A percentile compares a stretch with the other conserved stretches of the same genome.
Evolutionary conservation across 2,113 vertebrate species (phyloP).

Genomic region (Heterochromis multidens): DNA sequence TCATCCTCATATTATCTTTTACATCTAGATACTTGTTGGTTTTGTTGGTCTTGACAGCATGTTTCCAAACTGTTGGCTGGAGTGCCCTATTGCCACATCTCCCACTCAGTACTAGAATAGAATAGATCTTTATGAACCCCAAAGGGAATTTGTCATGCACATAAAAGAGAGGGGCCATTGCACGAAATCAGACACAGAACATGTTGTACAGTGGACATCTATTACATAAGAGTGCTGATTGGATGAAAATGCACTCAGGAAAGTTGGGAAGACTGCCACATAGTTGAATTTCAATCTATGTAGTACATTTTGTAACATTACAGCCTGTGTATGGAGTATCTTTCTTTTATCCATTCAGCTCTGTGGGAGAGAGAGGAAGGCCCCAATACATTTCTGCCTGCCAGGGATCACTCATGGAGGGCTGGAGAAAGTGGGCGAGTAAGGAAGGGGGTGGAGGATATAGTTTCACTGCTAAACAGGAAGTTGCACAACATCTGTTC

Average conservation of each 20-base stretch:
- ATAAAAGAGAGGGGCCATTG: slow-evolving; percentile 40
- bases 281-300: not conserved
- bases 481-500: slow-evolving; percentile 73
- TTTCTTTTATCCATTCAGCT: not conserved
- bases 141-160: slow-evolving; percentile 43
- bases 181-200: slow-evolving; percentile 43
- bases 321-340: not conserved
- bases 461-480: slow-evolving; percentile 63
- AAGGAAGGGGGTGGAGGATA: slow-evolving; percentile 37
- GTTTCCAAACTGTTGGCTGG: slow-evolving; percentile 4
- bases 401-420: slow-evolving; percentile 30
- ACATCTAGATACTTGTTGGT: not conserved
- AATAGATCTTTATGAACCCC: slow-evolving; percentile 41
- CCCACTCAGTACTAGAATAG: slow-evolving; percentile 39
- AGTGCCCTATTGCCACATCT: slow-evolving; percentile 3
- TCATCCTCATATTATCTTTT: not conserved
- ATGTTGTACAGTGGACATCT: slow-evolving; percentile 33
- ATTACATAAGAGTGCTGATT: slow-evolving; percentile 49
- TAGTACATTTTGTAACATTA: not conserved
- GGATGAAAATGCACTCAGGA: slow-evolving; percentile 1
- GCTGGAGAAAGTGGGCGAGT: slow-evolving; percentile 39
- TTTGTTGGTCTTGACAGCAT: not conserved
- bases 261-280: not conserved
- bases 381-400: slow-evolving; percentile 41
- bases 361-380: slow-evolving; percentile 16